Percentiles rank a stretch among this genome's conserved stretches.
phyloP scores from a whole-genome alignment of 2,888 invertebrate genomes.

The Lumbricus terrestris region DNA sequence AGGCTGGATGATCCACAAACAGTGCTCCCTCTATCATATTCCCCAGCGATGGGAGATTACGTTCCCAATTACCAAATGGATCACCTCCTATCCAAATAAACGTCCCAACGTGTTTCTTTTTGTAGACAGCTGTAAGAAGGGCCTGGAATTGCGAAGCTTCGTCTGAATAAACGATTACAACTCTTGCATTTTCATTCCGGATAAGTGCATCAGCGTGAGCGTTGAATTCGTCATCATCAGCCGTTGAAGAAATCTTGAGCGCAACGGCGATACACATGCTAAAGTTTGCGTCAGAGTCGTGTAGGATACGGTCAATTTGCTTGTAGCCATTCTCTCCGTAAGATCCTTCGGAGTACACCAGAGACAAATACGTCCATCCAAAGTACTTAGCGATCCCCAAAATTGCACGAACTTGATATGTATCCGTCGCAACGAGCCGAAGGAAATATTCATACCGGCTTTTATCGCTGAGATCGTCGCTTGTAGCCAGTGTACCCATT shows the following conservation, averaged over 20 bases:
- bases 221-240: neutral
- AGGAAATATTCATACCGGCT: conserved; percentile 46
- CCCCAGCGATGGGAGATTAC: conserved; percentile 19
- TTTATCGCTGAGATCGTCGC: conserved; percentile 47
- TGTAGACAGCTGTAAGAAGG: conserved; percentile 7
- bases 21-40: conserved; percentile 16
- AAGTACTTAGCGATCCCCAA: conserved; percentile 42
- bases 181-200: conserved; percentile 16
- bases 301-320: conserved; percentile 24
- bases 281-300: neutral
- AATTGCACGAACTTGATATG: conserved; percentile 44
- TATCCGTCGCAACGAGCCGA: conserved; percentile 46
- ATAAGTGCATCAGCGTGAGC: neutral
- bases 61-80: conserved; percentile 9
- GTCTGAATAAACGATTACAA: conserved; percentile 22
- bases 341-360: conserved; percentile 70
- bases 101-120: neutral
- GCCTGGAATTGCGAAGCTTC: neutral
- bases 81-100: conserved; percentile 25
- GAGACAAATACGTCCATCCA: conserved; percentile 76
- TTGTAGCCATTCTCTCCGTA: conserved; percentile 45
- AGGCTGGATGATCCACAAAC: conserved; percentile 14
- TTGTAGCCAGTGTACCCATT: conserved; percentile 49
- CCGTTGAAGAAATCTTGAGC: conserved; percentile 3
- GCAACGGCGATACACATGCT: conserved; percentile 25